A percentile compares a stretch with the other conserved stretches of the same genome.
These are phyloP conservation scores for Saccostrea cuccullata DNA, from an alignment of 1,140 invertebrate genomes.

Conservation along the genomic window DNA sequence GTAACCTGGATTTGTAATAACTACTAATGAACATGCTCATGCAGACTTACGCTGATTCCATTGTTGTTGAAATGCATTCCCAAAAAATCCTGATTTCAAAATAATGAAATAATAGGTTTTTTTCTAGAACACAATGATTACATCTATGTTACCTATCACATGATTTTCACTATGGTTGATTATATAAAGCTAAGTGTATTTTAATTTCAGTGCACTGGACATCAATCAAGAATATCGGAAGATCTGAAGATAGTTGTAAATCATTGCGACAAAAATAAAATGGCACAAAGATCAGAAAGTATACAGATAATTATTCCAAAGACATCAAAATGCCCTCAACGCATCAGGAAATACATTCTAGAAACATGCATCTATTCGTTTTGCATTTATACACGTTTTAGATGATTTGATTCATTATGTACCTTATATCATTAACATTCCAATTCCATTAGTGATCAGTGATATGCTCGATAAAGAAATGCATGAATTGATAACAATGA, in stretches of 20 bases:
- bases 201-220: neutral
- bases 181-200: neutral
- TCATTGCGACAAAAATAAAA: neutral
- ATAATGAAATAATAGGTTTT: neutral
- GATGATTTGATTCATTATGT: neutral
- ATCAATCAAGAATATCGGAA: neutral
- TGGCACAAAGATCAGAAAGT: neutral
- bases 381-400: neutral
- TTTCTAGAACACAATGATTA: neutral
- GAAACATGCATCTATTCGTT: neutral
- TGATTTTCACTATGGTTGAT: too few species aligned
- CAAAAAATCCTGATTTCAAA: conserved; percentile 20
- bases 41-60: neutral
- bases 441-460: conserved; percentile 7
- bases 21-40: neutral
- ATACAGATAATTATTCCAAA: neutral
- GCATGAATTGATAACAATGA: neutral
- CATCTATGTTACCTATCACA: neutral
- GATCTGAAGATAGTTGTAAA: neutral
- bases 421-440: neutral
- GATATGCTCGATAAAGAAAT: neutral
- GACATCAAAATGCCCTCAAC: conserved; percentile 10
- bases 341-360: neutral
- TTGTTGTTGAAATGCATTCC: conserved; percentile 5
- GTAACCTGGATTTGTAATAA: neutral